A percentile compares a stretch with the other conserved stretches of the same genome.
These are phyloP conservation scores for Cepphus grylle DNA, from an alignment of 2,113 vertebrate genomes.

Conservation along the genomic window DNA sequence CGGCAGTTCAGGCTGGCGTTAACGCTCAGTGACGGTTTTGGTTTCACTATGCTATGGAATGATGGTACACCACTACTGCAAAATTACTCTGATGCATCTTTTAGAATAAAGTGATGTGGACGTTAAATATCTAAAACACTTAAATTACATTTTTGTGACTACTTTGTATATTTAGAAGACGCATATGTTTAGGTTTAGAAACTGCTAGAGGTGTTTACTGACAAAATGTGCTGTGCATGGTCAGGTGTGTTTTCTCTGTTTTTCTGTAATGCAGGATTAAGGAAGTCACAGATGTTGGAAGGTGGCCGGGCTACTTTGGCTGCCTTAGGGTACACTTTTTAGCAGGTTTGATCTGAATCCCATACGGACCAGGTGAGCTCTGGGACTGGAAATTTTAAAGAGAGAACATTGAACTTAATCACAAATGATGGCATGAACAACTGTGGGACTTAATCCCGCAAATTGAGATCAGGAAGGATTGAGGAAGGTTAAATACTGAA, in stretches of 20 bases:
- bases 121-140: not conserved
- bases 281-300: not conserved
- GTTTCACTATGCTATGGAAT: not conserved
- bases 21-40: rapidly evolving
- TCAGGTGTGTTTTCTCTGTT: rapidly evolving
- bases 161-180: not conserved
- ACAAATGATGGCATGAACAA: not conserved
- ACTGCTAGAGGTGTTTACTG: not conserved
- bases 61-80: not conserved
- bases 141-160: not conserved
- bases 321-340: not conserved
- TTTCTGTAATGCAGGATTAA: not conserved
- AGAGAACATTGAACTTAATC: not conserved
- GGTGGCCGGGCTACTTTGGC: not conserved
- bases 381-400: not conserved
- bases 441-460: not conserved
- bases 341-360: not conserved
- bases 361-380: not conserved
- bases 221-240: rapidly evolving
- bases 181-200: not conserved
- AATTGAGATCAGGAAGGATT: not conserved
- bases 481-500: not conserved
- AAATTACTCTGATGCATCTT: not conserved
- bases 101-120: not conserved
- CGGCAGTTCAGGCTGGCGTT: not conserved